Evolutionary conservation across 2,797 vertebrate species (phyloP).

Genomic region (Zenarchopterus dispar): DNA sequence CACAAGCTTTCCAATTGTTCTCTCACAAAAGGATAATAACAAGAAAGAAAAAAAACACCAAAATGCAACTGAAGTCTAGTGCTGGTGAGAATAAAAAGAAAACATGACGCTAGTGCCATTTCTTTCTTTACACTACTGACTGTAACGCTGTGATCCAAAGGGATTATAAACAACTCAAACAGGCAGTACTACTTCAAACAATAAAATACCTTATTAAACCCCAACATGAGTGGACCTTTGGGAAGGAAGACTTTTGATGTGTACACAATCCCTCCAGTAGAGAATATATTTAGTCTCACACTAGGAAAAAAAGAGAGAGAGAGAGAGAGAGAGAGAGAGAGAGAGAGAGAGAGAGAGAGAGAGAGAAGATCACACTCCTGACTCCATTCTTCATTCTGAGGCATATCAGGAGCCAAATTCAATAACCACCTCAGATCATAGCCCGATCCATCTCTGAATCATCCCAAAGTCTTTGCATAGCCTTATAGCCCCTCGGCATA

Average conservation of each 20-base stretch:
- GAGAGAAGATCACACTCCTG: conserved; percentile 64
- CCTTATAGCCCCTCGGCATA: conserved; percentile 64
- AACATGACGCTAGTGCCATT: conserved; percentile 57
- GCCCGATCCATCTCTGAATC: conserved; percentile 74
- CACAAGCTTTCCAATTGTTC: conserved; percentile 30
- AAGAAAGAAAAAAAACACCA: not conserved
- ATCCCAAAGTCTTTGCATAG: conserved; percentile 73
- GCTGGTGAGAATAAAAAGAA: conserved; percentile 35
- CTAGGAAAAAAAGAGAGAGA: conserved; percentile 55
- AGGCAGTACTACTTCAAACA: conserved; percentile 78
- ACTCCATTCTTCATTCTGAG: conserved; percentile 67
- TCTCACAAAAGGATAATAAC: conserved; percentile 14
- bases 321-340: conserved; percentile 6
- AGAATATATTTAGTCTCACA: conserved; percentile 76
- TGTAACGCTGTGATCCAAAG: conserved; percentile 63
- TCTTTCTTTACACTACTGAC: conserved; percentile 53
- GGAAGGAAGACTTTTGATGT: conserved; percentile 76
- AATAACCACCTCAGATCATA: conserved; percentile 74
- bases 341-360: conserved; percentile 26
- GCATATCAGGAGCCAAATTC: conserved; percentile 71
- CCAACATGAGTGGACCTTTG: conserved; percentile 73
- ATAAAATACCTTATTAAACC: conserved; percentile 80
- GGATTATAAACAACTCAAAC: conserved; percentile 77
- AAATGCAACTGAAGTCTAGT: conserved; percentile 29
- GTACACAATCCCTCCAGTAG: conserved; percentile 73